Base-by-base conservation (phyloP, 2,113 vertebrate genomes). In the Megaceryle torquata region DNA sequence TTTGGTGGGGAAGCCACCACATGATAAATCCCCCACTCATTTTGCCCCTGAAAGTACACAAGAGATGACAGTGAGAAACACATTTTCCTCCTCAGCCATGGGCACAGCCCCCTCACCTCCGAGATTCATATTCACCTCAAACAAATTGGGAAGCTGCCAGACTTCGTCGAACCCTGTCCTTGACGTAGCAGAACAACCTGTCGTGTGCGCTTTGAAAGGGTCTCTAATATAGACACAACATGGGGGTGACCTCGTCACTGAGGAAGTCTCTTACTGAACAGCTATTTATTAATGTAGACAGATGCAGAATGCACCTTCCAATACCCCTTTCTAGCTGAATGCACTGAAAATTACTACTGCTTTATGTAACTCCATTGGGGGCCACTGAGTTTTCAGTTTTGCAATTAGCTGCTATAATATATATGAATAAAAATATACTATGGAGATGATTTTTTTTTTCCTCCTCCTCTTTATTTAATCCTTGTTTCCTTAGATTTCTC, bases 271-370 rank as follows among this genome's bases (percentile, higher is more conserved):
- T 89, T 91, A 89, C 78, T 88, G 64, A 92, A 71, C 31, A 2
- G 6, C 16, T 83, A 29, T 87, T 96, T 94, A 83, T 91, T 95
- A 81, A 89, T 51, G 80, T 72, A 95, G 92, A 86, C 91, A 96
- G 86, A 68, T 92, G 88, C 51, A 93, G 88, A 91, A 95, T 59
- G 31, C 39, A 64, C 56, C 86, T 95, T 93, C 90, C 39, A 74
- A 72, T 93, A 88, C 33, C 8, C 54, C 68, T 91, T 94, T 91
- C 81, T 89, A 87, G 43, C 77, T 85, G 70, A 89, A 88, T 69
- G 76, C 65, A 48, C 64, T 71, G 89, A 94, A 95, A 91, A 91
- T 90, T 89, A 53, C 70, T 72, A 57, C 15, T 88, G 51, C 37
- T 93, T 93, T 94, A n/a, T 86, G 82, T 74, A 88, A 76, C 65